These are phyloP conservation scores for Oxyscelio sp. DNA, from an alignment of 2,888 invertebrate species.

Conservation along the genomic window DNA sequence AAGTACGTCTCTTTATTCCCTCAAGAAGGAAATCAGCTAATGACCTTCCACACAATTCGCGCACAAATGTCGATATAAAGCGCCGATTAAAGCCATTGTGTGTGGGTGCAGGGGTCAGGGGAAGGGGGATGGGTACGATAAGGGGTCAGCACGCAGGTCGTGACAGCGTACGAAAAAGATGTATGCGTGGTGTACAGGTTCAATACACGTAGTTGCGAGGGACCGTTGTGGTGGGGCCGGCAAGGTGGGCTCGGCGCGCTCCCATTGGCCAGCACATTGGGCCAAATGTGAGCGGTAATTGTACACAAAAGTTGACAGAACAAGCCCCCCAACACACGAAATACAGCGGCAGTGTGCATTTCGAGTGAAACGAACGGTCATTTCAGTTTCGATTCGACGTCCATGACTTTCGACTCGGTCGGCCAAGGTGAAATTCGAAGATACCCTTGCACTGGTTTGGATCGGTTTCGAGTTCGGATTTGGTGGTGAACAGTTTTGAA, in stretches of 20 bases:
- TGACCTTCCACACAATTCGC: too few relatives aligned
- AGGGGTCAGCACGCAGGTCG: conserved; percentile 34
- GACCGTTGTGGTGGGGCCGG: conserved; percentile 29
- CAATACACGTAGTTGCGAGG: conserved; percentile 82
- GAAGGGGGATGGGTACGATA: not conserved
- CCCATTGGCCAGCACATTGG: conserved; percentile 39
- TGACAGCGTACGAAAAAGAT: conserved; percentile 4
- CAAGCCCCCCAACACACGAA: conserved; percentile 42
- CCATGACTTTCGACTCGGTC: conserved; percentile 45
- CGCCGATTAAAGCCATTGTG: too few relatives aligned
- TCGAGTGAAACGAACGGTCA: conserved; percentile 19
- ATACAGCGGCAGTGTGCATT: not conserved
- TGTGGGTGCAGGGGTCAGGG: too few relatives aligned
- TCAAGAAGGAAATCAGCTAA: too few relatives aligned
- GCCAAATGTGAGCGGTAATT: conserved; percentile 56
- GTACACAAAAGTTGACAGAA: conserved; percentile 54
- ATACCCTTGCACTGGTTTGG: not conserved
- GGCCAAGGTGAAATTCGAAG: conserved; percentile 29
- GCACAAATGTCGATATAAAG: too few relatives aligned
- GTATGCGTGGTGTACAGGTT: conserved; percentile 72
- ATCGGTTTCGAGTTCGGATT: too few relatives aligned
- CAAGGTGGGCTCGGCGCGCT: conserved; percentile 29
- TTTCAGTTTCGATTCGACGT: conserved; percentile 41
- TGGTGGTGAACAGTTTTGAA: too few relatives aligned
- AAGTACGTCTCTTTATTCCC: too few relatives aligned